Conservation (phyloP, 1,140 invertebrate species). For the Sarcophaga bullata region DNA sequence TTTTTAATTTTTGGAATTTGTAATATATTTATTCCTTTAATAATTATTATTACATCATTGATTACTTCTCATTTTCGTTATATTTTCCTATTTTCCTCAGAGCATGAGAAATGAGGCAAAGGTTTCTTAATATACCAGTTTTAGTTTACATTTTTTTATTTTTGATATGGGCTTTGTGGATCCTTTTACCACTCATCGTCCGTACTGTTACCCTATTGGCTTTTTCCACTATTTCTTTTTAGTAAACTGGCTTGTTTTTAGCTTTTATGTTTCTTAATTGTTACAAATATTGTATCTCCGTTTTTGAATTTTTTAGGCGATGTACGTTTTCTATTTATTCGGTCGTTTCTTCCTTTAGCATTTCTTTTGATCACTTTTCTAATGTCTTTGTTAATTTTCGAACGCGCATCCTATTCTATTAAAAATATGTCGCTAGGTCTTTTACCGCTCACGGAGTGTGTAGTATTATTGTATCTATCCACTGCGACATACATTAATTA, state of each 20-base stretch:
- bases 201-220: not conserved
- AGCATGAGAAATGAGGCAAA: no score
- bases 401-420: not conserved
- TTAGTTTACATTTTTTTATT: no score
- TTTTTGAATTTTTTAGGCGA: not conserved
- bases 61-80: no score
- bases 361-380: not conserved
- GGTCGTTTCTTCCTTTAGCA: not conserved
- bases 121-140: no score
- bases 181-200: not conserved
- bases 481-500: not conserved
- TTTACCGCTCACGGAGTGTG: not conserved
- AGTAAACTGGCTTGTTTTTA: not conserved
- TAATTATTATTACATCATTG: no score
- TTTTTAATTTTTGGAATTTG: no score
- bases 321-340: not conserved
- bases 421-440: conserved; percentile 1
- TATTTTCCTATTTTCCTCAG: no score
- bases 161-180: not conserved
- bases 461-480: not conserved
- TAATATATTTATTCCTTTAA: no score
- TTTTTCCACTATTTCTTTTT: not conserved
- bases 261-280: not conserved
- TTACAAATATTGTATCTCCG: not conserved
- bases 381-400: not conserved